Evolutionary conservation across 1,140 invertebrate species (phyloP).

Genomic region (Hyles vespertilio): DNA sequence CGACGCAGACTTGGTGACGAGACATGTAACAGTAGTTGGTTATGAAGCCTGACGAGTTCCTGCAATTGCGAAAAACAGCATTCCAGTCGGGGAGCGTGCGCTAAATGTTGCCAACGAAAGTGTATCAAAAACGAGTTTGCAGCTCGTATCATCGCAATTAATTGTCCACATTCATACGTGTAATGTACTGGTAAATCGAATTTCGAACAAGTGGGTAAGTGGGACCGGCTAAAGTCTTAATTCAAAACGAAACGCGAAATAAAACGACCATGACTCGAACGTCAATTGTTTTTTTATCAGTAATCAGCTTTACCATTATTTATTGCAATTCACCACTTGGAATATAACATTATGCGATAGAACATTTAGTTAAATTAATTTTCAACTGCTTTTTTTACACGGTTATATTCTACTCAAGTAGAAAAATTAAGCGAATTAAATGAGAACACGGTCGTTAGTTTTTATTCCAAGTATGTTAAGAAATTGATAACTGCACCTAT

Average conservation of each 20-base stretch:
- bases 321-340: too few species aligned
- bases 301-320: too few species aligned
- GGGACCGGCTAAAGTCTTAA: background rate
- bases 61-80: slow-evolving; percentile 40
- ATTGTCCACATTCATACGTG: slow-evolving; percentile 3
- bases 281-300: too few species aligned
- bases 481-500: too few species aligned
- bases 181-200: slow-evolving; percentile 1
- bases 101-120: slow-evolving; percentile 40
- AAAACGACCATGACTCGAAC: too few species aligned
- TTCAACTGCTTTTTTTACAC: too few species aligned
- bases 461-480: too few species aligned
- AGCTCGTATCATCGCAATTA: slow-evolving; percentile 2
- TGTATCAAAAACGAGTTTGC: slow-evolving; percentile 31
- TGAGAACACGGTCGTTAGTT: too few species aligned
- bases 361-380: too few species aligned
- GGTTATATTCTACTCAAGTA: too few species aligned
- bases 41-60: slow-evolving; percentile 34
- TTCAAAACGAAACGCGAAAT: background rate
- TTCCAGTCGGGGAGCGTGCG: slow-evolving; percentile 27
- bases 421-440: too few species aligned
- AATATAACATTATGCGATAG: too few species aligned
- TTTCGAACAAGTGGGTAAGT: slow-evolving; percentile 6
- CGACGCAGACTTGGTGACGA: slow-evolving; percentile 13
- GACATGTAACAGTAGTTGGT: slow-evolving; percentile 32